These are phyloP conservation scores for rat (Rattus norvegicus) DNA, from an alignment of 2,113 vertebrate genomes.

Conservation along the genomic window DNA sequence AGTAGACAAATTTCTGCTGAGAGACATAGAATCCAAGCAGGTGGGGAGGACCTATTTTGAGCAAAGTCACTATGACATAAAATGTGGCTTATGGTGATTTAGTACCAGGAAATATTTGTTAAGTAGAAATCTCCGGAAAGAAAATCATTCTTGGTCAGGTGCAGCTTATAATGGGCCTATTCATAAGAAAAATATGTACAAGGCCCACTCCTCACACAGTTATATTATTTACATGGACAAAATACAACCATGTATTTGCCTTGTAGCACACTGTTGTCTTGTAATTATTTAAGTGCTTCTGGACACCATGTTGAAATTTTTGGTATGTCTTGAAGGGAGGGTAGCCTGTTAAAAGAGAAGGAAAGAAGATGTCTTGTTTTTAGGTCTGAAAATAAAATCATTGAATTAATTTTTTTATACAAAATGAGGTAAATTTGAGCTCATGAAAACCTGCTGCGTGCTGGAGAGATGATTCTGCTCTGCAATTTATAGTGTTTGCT, in stretches of 20 bases:
- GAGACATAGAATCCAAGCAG: constrained; percentile 55
- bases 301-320: constrained; percentile 66
- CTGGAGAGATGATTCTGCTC: not conserved
- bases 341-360: constrained; percentile 13
- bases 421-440: constrained; percentile 78
- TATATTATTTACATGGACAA: constrained; percentile 86
- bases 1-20: constrained; percentile 67
- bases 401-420: constrained; percentile 77
- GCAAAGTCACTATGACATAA: constrained; percentile 70
- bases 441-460: not conserved
- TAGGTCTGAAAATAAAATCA: constrained; percentile 69
- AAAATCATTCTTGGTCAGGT: constrained; percentile 83
- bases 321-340: constrained; percentile 73
- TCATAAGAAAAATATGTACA: constrained; percentile 76
- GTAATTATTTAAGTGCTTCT: constrained; percentile 77
- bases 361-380: constrained; percentile 61
- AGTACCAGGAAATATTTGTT: constrained; percentile 82
- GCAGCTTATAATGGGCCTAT: constrained; percentile 82
- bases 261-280: constrained; percentile 77
- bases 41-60: constrained; percentile 71
- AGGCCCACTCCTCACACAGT: constrained; percentile 78
- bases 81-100: constrained; percentile 80
- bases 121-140: constrained; percentile 74
- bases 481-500: too few species aligned
- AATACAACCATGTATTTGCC: constrained; percentile 76